Conservation (phyloP, 2,888 invertebrate species). For the Harmothoe impar region DNA sequence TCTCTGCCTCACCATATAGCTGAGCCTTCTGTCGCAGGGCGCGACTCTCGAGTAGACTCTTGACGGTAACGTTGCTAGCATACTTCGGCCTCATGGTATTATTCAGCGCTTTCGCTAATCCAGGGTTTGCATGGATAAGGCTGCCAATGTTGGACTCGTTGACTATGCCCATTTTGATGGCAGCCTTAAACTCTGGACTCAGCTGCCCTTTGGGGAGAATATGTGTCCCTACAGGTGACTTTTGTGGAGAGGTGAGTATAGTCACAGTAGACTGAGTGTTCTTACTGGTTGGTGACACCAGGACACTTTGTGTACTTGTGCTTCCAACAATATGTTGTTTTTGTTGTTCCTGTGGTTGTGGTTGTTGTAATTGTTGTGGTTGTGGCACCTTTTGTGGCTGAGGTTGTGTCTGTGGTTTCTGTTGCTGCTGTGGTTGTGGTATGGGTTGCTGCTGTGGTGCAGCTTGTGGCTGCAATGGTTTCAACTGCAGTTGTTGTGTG, state of each 20-base stretch:
- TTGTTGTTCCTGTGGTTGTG: background rate
- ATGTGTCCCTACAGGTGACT: background rate
- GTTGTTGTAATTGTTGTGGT: background rate
- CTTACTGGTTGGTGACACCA: background rate
- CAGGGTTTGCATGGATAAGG: slow-evolving; percentile 55
- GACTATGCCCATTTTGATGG: slow-evolving; percentile 25
- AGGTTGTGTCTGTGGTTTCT: background rate
- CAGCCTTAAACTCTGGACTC: slow-evolving; percentile 35
- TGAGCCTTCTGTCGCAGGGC: slow-evolving; percentile 69
- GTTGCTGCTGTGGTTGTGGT: background rate
- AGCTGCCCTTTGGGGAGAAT: background rate
- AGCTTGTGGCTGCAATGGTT: background rate
- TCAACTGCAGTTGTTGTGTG: background rate
- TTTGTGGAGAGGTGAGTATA: background rate
- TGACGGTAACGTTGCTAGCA: slow-evolving; percentile 80
- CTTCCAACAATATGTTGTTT: background rate
- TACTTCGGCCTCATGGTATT: slow-evolving; percentile 71
- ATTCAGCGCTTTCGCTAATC: slow-evolving; percentile 59
- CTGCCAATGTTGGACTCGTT: slow-evolving; percentile 48
- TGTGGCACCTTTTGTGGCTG: background rate
- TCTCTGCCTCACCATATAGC: slow-evolving; percentile 61
- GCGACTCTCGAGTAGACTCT: slow-evolving; percentile 78
- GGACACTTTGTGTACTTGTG: background rate
- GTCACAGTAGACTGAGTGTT: background rate
- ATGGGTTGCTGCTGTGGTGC: background rate